Conservation (phyloP, 2,888 invertebrate species). For the Oscheius onirici region DNA sequence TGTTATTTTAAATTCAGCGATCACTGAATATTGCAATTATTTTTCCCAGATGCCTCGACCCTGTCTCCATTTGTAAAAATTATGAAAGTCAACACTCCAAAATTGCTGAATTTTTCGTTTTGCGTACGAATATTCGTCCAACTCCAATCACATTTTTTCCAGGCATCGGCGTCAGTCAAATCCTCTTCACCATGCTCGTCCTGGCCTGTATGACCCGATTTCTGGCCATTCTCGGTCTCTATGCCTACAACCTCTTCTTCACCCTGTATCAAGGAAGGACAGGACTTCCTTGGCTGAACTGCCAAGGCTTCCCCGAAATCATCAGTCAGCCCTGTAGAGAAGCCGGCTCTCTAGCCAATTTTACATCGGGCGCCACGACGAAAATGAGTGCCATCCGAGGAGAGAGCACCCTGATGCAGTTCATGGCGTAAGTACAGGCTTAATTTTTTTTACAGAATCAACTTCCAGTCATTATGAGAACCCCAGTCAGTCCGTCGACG, state of each 20-base stretch:
- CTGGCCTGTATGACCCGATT: conserved; percentile 64
- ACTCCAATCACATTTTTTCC: too few relatives aligned
- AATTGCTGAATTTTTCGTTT: too few relatives aligned
- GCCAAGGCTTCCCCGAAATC: conserved; percentile 66
- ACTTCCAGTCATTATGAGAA: conserved; percentile 59
- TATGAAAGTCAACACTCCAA: too few relatives aligned
- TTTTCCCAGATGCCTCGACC: too few relatives aligned
- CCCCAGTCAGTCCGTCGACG: conserved; percentile 60
- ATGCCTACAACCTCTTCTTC: conserved; percentile 66
- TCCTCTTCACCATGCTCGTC: conserved; percentile 56
- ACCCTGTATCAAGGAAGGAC: conserved; percentile 54
- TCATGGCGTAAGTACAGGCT: conserved; percentile 52
- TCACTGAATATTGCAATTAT: too few relatives aligned
- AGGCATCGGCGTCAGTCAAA: conserved; percentile 70
- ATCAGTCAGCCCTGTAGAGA: conserved; percentile 58
- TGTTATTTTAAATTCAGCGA: too few relatives aligned
- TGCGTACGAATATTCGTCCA: too few relatives aligned
- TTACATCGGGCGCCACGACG: conserved; percentile 44
- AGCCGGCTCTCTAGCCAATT: conserved; percentile 60
- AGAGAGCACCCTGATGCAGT: conserved; percentile 66
- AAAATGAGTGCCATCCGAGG: conserved; percentile 54
- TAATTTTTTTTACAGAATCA: neutral
- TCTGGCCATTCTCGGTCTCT: conserved; percentile 64
- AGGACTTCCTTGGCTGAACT: conserved; percentile 70
- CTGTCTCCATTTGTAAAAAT: too few relatives aligned